These are phyloP conservation scores for Edolisoma coerulescens DNA, from an alignment of 2,113 vertebrate genomes.

Conservation along the genomic window DNA sequence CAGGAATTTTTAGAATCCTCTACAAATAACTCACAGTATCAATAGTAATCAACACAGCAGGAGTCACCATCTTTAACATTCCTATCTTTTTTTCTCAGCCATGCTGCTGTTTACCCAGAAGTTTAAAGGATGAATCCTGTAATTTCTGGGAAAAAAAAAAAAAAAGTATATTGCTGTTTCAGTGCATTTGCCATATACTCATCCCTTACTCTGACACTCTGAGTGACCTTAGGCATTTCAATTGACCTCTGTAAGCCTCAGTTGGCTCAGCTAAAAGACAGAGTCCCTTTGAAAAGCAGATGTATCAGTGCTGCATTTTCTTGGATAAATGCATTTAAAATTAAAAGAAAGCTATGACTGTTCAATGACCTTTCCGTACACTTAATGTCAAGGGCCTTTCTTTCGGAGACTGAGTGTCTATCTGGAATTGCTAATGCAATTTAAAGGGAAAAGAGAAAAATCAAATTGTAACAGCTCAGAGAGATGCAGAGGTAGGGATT, in stretches of 20 bases:
- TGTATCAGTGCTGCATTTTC: constrained; percentile 6
- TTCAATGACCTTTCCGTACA: constrained; percentile 43
- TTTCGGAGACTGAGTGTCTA: constrained; percentile 27
- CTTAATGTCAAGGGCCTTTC: constrained; percentile 46
- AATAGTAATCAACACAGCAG: constrained; percentile 30
- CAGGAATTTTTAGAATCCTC: constrained; percentile 17
- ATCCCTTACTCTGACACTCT: background rate
- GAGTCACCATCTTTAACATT: background rate
- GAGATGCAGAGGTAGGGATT: background rate
- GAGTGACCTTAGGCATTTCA: constrained; percentile 4
- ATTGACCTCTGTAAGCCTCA: background rate
- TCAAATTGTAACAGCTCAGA: background rate
- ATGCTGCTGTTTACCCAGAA: background rate
- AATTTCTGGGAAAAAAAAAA: background rate
- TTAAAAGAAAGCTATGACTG: constrained; percentile 51
- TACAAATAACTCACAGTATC: background rate
- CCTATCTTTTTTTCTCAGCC: background rate
- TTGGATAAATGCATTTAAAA: constrained; percentile 53
- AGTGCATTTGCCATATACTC: background rate
- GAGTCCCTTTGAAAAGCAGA: constrained; percentile 40
- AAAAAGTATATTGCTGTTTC: background rate
- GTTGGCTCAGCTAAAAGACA: constrained; percentile 14
- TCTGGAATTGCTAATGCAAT: constrained; percentile 43
- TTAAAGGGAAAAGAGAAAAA: background rate
- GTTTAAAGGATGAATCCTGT: background rate